A percentile compares a stretch with the other conserved stretches of the same genome.
These are phyloP conservation scores for Paradisaea rubra DNA, from an alignment of 2,113 vertebrate species.

Conservation along the genomic window DNA sequence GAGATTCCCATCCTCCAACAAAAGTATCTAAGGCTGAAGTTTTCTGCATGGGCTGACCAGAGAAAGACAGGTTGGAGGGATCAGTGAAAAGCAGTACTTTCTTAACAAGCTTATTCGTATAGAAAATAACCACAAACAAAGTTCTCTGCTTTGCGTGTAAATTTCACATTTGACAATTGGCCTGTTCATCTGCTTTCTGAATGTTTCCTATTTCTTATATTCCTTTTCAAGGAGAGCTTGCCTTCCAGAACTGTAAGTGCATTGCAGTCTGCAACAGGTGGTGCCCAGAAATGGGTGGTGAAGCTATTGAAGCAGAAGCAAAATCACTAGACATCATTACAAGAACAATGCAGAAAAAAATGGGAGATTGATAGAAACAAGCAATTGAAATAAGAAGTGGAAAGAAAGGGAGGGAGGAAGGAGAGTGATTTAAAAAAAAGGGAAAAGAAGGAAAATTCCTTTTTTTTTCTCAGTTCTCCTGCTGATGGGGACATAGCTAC, in stretches of 20 bases:
- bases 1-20: background rate
- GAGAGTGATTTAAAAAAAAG: background rate
- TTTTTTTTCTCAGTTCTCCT: background rate
- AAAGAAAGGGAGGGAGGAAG: background rate
- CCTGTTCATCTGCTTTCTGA: background rate
- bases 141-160: background rate
- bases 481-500: background rate
- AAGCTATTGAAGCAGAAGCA: background rate
- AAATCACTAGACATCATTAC: background rate
- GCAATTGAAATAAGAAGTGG: background rate
- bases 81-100: background rate
- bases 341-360: background rate
- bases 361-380: background rate
- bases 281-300: background rate
- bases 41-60: background rate
- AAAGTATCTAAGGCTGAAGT: background rate
- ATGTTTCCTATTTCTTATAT: background rate
- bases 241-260: background rate
- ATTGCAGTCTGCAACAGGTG: background rate
- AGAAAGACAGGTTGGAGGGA: background rate
- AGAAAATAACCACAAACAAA: background rate
- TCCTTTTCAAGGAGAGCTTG: background rate
- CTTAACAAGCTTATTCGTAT: background rate
- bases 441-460: background rate
- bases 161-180: background rate